phyloP scores from a whole-genome alignment of 2,113 vertebrate genomes.

The Struthidea cinerea region DNA sequence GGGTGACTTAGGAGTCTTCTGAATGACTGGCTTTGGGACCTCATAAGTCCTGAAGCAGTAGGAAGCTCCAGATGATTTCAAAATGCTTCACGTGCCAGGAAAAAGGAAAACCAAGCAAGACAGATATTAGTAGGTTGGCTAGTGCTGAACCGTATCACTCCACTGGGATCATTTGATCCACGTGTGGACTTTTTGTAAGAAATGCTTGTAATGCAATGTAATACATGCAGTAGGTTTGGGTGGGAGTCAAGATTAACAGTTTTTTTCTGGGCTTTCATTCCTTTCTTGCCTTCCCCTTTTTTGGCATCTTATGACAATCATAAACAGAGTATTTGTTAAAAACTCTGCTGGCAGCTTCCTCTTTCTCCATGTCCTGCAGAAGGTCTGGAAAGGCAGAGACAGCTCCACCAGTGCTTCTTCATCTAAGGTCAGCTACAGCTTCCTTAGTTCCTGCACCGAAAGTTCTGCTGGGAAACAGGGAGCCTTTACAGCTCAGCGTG shows the following conservation, averaged over 20 bases:
- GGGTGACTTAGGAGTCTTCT: neutral
- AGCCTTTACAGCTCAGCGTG: neutral
- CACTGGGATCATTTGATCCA: neutral
- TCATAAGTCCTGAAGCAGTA: neutral
- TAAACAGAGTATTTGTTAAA: neutral
- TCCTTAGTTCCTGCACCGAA: neutral
- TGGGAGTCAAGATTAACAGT: neutral
- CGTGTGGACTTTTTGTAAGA: neutral
- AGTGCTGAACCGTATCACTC: accelerated
- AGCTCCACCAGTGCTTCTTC: neutral
- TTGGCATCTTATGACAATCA: neutral
- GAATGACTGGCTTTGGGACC: neutral
- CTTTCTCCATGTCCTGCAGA: neutral
- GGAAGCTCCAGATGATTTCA: conserved; percentile 12
- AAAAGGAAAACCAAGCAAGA: neutral
- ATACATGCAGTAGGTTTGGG: neutral
- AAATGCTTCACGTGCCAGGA: neutral
- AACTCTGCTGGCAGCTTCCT: neutral
- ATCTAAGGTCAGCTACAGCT: neutral
- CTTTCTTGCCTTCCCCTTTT: neutral
- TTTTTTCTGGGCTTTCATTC: neutral
- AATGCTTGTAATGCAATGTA: neutral
- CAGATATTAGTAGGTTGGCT: neutral
- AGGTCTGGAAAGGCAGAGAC: neutral
- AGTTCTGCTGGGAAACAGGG: neutral